A percentile compares a stretch with the other conserved stretches of the same genome.
phyloP scores from a whole-genome alignment of 2,113 vertebrate species.

The Pristiophorus japonicus region DNA sequence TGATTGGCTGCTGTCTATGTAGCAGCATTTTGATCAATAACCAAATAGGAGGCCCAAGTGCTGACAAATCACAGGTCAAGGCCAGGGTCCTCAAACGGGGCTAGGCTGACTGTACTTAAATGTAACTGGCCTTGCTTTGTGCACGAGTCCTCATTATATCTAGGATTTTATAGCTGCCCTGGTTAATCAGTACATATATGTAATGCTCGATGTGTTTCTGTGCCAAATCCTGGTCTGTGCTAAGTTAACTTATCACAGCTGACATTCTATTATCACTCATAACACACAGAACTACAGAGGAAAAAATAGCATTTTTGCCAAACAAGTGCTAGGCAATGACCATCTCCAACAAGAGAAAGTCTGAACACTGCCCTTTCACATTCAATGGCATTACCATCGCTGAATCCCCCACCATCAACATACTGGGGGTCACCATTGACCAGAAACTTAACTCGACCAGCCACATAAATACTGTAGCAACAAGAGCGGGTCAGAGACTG shows the following conservation, averaged over 20 bases:
- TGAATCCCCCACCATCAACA: too few species aligned
- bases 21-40: constrained; percentile 18
- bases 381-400: too few species aligned
- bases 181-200: constrained; percentile 2
- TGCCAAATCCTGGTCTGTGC: neutral
- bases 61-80: constrained; percentile 24
- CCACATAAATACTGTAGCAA: too few species aligned
- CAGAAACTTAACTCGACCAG: too few species aligned
- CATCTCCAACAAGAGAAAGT: too few species aligned
- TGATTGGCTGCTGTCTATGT: neutral
- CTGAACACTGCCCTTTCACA: too few species aligned
- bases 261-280: neutral
- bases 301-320: neutral
- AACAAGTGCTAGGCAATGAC: too few species aligned
- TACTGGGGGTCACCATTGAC: too few species aligned
- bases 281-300: neutral
- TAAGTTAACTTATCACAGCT: neutral
- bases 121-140: neutral
- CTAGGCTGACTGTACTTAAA: constrained; percentile 7
- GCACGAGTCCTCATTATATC: constrained; percentile 1
- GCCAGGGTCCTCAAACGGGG: constrained; percentile 29
- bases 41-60: neutral
- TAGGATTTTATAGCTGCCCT: neutral
- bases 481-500: too few species aligned
- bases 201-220: neutral